phyloP scores from a whole-genome alignment of 1,140 invertebrate genomes.

The Andricus grossulariae region DNA sequence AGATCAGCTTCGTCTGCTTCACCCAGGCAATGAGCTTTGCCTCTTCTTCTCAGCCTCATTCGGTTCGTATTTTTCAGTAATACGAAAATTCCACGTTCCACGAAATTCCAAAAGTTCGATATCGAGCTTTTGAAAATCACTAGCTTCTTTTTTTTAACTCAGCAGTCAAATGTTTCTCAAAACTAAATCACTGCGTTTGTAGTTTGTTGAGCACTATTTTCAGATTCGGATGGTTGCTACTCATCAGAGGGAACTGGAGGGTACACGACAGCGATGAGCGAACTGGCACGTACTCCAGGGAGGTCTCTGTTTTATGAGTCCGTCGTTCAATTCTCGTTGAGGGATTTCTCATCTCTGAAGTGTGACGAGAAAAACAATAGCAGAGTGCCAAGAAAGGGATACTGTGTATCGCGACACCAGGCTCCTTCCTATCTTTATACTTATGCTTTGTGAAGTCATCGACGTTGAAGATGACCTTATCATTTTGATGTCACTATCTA shows the following conservation, averaged over 20 bases:
- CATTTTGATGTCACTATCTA: conserved; percentile 11
- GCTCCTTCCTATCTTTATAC: conserved; percentile 1
- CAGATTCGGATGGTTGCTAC: background rate
- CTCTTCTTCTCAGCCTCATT: conserved; percentile 30
- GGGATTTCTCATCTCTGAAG: background rate
- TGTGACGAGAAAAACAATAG: conserved; percentile 23
- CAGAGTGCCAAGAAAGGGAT: conserved; percentile 8
- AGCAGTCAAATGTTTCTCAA: background rate
- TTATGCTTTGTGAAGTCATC: conserved; percentile 22
- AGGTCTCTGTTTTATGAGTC: conserved; percentile 43
- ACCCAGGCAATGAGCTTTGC: background rate
- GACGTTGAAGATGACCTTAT: conserved; percentile 37
- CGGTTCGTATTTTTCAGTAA: conserved; percentile 49
- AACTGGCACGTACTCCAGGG: background rate
- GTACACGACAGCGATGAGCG: conserved; percentile 51
- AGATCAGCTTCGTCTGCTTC: background rate
- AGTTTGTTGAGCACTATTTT: conserved; percentile 3
- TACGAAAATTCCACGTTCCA: conserved; percentile 1
- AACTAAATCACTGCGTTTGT: background rate
- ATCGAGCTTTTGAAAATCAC: background rate
- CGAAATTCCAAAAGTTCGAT: conserved; percentile 27
- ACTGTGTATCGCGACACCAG: conserved; percentile 44
- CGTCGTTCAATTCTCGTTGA: background rate
- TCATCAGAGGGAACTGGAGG: background rate
- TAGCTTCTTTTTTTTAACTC: no score